Conservation (phyloP, 2,113 vertebrate species). For the Chlamydotis undulata region DNA sequence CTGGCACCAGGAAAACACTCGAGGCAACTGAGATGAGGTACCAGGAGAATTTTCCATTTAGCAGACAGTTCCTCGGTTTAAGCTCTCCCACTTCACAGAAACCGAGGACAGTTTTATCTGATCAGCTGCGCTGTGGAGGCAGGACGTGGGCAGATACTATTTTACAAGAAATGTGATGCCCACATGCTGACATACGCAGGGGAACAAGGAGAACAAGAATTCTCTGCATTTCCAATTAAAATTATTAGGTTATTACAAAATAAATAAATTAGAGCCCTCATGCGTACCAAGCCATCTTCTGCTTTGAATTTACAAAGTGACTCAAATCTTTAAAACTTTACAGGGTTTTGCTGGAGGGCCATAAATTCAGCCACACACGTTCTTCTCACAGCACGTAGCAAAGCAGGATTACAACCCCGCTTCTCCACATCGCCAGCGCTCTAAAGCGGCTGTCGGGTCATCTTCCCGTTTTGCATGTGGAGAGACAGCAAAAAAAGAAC, state of each 20-base stretch:
- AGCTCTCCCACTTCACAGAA: constrained; percentile 55
- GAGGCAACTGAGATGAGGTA: neutral
- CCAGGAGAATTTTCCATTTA: constrained; percentile 18
- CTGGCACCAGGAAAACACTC: neutral
- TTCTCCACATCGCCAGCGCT: neutral
- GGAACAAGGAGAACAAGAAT: constrained; percentile 3
- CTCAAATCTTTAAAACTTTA: neutral
- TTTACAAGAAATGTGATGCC: constrained; percentile 31
- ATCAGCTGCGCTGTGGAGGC: constrained; percentile 49
- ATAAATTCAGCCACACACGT: neutral
- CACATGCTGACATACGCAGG: constrained; percentile 32
- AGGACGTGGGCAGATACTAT: constrained; percentile 8
- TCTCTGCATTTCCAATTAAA: constrained; percentile 18
- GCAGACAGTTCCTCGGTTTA: constrained; percentile 38
- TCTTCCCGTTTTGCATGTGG: neutral
- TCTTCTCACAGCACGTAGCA: neutral
- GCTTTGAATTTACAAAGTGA: neutral
- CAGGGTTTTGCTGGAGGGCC: neutral
- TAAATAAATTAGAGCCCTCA: neutral
- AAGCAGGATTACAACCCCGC: neutral
- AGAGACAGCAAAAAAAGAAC: neutral
- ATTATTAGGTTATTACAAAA: neutral
- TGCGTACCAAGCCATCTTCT: neutral
- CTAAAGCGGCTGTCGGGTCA: neutral
- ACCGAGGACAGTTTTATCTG: constrained; percentile 26